Evolutionary conservation across 2,888 invertebrate genomes (phyloP), one percentile per base, ranked within the genome.

Genomic region (Xestobium rufovillosum): DNA sequence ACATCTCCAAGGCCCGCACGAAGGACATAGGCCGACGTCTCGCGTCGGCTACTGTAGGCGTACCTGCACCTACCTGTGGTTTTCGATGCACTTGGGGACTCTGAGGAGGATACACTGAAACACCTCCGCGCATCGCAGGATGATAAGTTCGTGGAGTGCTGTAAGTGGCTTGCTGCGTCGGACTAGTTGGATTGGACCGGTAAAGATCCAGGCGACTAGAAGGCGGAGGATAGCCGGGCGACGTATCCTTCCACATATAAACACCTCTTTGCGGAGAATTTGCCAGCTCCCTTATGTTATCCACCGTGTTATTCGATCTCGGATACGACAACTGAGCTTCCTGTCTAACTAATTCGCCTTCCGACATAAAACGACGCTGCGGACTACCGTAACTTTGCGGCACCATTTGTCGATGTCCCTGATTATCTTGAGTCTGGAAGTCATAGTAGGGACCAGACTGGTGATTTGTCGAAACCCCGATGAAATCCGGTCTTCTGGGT

Each of bases 1-100:
- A 83, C 77, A 90, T 88, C 67, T 90, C 89, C 16, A 90, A 73
- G 29, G 90, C 90, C 50, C 89, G 75, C 41, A 89, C 87, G 68
- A 90, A 89, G 44, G 87, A 87, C 71, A 90, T 86, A 29, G 90
- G 90, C 40, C 90, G 72, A 39, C 82, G 67, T 13, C 70, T 66
- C 27, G 66, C 66, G 49, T 71, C 70, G 26, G 56, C 61, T 27
- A 66, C 40, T 3, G 58, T 51, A 6, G 56, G 51, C 12, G 55
- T 49, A n/a, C 45, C 53, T 8, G 53, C 52, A 4, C 56, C 62
- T 38, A 57, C 51, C 39, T 57, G 60, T 31, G 45, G 25, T 41
- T 44, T 38, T 25, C 32, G 25, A 14, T 9, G 8, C 4, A 73
- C 71, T 53, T 74, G 74, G 4, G 76, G 65, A 49, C 64, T 65